These are phyloP conservation scores for Oligia fasciuncula DNA, from an alignment of 2,888 invertebrate genomes.

Conservation along the genomic window DNA sequence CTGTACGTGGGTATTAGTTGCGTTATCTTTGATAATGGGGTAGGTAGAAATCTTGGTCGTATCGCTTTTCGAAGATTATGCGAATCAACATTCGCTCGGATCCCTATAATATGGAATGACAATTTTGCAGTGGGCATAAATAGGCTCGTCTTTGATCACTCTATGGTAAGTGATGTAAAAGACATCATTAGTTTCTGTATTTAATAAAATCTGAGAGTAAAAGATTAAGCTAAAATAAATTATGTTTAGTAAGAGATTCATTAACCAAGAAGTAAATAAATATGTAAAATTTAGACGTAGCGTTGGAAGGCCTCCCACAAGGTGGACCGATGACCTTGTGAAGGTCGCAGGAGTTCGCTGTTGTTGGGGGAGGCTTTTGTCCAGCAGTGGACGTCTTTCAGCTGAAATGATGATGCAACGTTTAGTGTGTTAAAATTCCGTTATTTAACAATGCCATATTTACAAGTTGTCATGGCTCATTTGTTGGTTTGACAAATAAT, in stretches of 20 bases:
- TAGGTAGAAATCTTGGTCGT: slow-evolving; percentile 13
- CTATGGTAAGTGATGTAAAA: background rate
- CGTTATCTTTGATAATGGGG: slow-evolving; percentile 10
- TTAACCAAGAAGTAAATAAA: too few species aligned
- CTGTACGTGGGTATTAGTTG: slow-evolving; percentile 26
- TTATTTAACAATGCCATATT: background rate
- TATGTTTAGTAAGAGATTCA: background rate
- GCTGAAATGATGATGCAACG: too few species aligned
- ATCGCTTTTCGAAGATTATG: slow-evolving; percentile 13
- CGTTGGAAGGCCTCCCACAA: too few species aligned
- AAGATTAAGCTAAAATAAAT: background rate
- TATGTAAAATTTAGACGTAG: too few species aligned
- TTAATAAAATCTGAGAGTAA: background rate
- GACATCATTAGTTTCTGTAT: background rate
- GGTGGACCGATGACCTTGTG: too few species aligned
- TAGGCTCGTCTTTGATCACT: background rate
- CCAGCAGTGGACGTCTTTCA: background rate
- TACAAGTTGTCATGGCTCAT: too few species aligned
- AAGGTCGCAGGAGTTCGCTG: too few species aligned
- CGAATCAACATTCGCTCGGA: background rate
- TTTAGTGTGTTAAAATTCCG: background rate
- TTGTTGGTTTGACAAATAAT: background rate
- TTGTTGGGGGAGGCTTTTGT: background rate
- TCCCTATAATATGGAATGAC: background rate
- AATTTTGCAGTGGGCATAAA: too few species aligned